Percentiles rank a stretch among this genome's conserved stretches.
These are phyloP conservation scores for Nephrotoma guestfalica DNA, from an alignment of 2,888 invertebrate species.

Conservation along the genomic window DNA sequence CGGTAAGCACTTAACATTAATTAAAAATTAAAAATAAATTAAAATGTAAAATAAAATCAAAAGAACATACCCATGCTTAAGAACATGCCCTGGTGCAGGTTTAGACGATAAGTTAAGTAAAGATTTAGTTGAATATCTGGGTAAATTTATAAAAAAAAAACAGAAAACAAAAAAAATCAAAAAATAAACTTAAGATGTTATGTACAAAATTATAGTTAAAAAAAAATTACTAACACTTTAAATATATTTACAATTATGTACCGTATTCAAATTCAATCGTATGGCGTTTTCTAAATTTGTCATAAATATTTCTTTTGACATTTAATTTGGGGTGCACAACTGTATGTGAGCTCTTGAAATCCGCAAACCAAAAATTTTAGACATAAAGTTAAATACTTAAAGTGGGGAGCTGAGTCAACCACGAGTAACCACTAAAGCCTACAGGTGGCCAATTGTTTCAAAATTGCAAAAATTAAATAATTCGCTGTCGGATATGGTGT, in stretches of 20 bases:
- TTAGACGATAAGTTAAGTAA: conserved; percentile 55
- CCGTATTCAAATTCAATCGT: background rate
- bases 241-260: background rate
- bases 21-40: background rate
- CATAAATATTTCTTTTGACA: no score
- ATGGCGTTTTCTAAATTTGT: background rate
- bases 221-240: background rate
- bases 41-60: conserved; percentile 17
- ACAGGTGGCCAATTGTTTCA: no score
- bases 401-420: no score
- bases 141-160: conserved; percentile 24
- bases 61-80: conserved; percentile 55
- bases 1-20: background rate
- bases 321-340: no score
- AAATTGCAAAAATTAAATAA: no score
- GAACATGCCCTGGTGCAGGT: conserved; percentile 43
- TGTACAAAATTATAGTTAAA: conserved; percentile 18
- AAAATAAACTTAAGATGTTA: conserved; percentile 18
- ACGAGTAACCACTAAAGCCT: no score
- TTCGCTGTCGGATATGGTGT: no score
- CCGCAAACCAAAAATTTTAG: no score
- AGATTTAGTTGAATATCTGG: conserved; percentile 58
- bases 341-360: no score
- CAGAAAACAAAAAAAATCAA: conserved; percentile 30
- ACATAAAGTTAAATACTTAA: no score